Percentiles rank a stretch among this genome's conserved stretches.
phyloP scores from a whole-genome alignment of 1,140 invertebrate genomes.

The Bombus turneri region DNA sequence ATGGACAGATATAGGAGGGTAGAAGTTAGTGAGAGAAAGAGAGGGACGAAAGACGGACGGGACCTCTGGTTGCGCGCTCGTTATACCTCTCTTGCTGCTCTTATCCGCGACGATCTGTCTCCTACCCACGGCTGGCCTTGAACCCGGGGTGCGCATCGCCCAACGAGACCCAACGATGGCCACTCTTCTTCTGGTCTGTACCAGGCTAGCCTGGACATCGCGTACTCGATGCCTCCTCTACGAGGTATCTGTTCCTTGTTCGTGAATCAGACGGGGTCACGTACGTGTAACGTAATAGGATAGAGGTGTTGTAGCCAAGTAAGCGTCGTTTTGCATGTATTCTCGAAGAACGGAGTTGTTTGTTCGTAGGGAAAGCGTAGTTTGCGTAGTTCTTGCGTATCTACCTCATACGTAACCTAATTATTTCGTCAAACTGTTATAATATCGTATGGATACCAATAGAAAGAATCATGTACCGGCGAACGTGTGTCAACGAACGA shows the following conservation, averaged over 20 bases:
- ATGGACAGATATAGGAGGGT: background rate
- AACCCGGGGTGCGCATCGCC: conserved; percentile 48
- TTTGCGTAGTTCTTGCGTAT: too few species aligned
- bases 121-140: conserved; percentile 50
- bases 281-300: background rate
- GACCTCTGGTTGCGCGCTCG: conserved; percentile 48
- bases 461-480: too few species aligned
- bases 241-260: background rate
- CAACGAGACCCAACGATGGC: conserved; percentile 19
- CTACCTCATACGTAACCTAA: too few species aligned
- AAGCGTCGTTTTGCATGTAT: too few species aligned
- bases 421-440: too few species aligned
- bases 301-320: too few species aligned
- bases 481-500: too few species aligned
- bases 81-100: conserved; percentile 53
- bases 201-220: background rate
- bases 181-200: background rate
- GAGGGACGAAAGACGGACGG: conserved; percentile 26
- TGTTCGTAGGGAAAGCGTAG: background rate
- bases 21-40: background rate
- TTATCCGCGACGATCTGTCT: conserved; percentile 62
- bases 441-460: accelerated
- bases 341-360: background rate
- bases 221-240: background rate
- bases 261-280: background rate